Evolutionary conservation across 2,888 invertebrate genomes (phyloP), one percentile per base, ranked within the genome.

Genomic region (Drosophila algonquin): DNA sequence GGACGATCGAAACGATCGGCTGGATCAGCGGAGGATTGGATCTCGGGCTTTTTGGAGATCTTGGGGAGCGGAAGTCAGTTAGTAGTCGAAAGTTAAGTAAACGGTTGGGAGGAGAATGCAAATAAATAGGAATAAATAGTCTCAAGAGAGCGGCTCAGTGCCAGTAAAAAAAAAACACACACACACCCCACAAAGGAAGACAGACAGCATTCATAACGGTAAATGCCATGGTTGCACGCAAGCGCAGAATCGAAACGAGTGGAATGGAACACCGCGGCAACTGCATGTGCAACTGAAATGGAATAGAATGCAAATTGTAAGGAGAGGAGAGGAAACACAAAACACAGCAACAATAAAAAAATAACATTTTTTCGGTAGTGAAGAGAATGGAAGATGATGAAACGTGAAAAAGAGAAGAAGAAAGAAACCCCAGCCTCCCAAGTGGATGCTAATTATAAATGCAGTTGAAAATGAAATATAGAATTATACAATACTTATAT

Each of bases 61-160:
- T 21, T 58, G 50, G 55, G 54, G 35, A 63, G 63, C 44, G 59
- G 62, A 76, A 59, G 71, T 75, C 84, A 84, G 75, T 77, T 75
- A 59, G 71, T 55, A 73, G 80, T 80, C 80, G 62, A 74, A 60
- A 71, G 68, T 79, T 82, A 80, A 73, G 79, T 62, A 57, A 57
- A 54, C 53, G 54, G 80, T 72, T 77, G 75, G 80, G 83, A 81
- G 64, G 76, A 64, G 59, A 64, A 35, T 30, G 70, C 62, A 58
- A 70, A 70, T 60, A 67, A 60, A 63, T 63, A 62, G 56, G 48
- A 27, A 55, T 16, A 18, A 61, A 35, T 45, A 55, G 69, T 67
- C 65, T 69, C 70, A 78, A 74, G 24, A 30, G 10, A 56, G 35
- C 70, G 55, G 76, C 73, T 63, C 7, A 40, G n/a, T 6, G 40